phyloP scores from a whole-genome alignment of 2,113 vertebrate genomes.

The Ailurus styani region DNA sequence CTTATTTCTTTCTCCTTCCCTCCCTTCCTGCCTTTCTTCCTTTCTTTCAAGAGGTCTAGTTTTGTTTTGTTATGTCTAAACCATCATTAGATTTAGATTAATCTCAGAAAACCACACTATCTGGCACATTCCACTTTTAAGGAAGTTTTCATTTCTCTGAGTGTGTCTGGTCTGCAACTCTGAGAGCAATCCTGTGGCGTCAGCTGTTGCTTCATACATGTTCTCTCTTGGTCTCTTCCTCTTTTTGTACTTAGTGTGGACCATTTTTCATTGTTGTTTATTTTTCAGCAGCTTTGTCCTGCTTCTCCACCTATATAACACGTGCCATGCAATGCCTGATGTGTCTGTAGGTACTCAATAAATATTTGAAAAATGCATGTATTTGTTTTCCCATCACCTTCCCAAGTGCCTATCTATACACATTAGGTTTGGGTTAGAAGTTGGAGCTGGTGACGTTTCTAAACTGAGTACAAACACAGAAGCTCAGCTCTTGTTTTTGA shows the following conservation, averaged over 20 bases:
- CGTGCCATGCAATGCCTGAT: neutral
- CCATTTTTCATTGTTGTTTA: neutral
- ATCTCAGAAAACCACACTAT: neutral
- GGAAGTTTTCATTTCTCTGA: neutral
- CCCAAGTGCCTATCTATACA: neutral
- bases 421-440: neutral
- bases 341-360: neutral
- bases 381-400: neutral
- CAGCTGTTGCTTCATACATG: neutral
- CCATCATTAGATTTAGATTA: neutral
- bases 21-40: neutral
- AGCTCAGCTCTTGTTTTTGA: neutral
- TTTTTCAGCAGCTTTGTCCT: neutral
- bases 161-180: neutral
- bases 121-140: neutral
- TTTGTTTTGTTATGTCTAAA: neutral
- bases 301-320: neutral
- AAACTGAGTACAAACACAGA: neutral
- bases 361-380: neutral
- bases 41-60: neutral
- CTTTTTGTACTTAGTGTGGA: neutral
- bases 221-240: neutral
- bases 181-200: neutral
- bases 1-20: neutral
- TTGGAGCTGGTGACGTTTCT: neutral